Conservation (phyloP, 2,113 vertebrate genomes). For the Corvus cornix region DNA sequence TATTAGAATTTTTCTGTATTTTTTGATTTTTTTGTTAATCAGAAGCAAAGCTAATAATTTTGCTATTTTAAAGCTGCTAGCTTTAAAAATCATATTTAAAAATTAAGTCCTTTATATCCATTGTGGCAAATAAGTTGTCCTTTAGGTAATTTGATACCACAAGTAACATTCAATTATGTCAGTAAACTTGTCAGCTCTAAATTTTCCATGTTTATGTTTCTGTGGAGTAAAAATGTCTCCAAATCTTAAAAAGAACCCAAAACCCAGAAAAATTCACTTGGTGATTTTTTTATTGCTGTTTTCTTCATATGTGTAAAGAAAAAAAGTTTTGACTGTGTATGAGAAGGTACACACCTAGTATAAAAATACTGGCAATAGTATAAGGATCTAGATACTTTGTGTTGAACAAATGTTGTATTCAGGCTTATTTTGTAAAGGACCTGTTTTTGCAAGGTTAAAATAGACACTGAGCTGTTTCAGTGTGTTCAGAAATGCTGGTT, state of each 20-base stretch:
- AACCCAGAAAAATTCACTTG: not conserved
- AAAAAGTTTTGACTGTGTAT: not conserved
- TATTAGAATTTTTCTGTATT: not conserved
- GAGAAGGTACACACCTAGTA: not conserved
- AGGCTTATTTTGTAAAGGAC: not conserved
- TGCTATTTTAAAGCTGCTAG: not conserved
- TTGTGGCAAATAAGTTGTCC: not conserved
- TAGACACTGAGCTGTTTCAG: not conserved
- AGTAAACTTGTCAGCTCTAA: not conserved
- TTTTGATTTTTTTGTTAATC: not conserved
- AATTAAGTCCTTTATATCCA: not conserved
- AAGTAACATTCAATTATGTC: not conserved
- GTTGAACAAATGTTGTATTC: not conserved
- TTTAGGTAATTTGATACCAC: not conserved
- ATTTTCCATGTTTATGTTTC: not conserved
- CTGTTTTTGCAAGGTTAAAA: not conserved
- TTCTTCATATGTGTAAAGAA: not conserved
- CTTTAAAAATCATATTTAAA: not conserved
- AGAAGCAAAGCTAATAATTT: not conserved
- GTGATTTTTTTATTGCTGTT: not conserved
- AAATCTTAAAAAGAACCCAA: not conserved
- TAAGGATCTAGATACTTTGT: not conserved
- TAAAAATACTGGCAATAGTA: not conserved
- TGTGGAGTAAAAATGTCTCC: not conserved
- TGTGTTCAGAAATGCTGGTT: not conserved